Conservation (phyloP, 2,797 vertebrate genomes). For the Acrossocheilus fasciatus region DNA sequence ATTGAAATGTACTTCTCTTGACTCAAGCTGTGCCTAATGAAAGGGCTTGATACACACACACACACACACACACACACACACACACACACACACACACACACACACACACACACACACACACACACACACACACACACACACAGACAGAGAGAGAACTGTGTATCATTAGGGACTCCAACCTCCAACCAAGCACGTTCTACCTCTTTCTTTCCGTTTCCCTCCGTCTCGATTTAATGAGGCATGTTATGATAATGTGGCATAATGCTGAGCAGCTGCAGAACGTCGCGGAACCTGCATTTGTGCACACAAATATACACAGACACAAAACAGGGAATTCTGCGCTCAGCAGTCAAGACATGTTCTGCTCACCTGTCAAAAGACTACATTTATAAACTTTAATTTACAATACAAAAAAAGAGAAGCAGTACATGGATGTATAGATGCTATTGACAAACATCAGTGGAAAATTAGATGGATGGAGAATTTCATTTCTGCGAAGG, state of each 20-base stretch:
- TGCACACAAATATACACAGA: slow-evolving; percentile 5
- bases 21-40: slow-evolving; percentile 47
- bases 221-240: slow-evolving; percentile 55
- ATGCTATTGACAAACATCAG: background rate
- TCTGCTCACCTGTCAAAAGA: slow-evolving; percentile 17
- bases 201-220: slow-evolving; percentile 61
- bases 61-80: background rate
- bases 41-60: background rate
- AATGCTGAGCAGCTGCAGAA: slow-evolving; percentile 35
- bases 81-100: background rate
- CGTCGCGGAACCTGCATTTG: background rate
- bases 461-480: background rate
- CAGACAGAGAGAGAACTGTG: background rate
- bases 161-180: slow-evolving; percentile 28
- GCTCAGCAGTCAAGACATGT: background rate
- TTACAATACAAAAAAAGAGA: background rate
- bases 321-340: background rate
- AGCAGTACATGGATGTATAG: background rate
- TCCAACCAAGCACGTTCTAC: slow-evolving; percentile 33
- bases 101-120: background rate
- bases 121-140: background rate
- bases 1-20: slow-evolving; percentile 52
- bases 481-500: background rate
- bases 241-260: slow-evolving; percentile 55
- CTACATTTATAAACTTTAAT: background rate